Evolutionary conservation across 2,797 vertebrate genomes (phyloP).

Genomic region (Onychomys torridus): DNA sequence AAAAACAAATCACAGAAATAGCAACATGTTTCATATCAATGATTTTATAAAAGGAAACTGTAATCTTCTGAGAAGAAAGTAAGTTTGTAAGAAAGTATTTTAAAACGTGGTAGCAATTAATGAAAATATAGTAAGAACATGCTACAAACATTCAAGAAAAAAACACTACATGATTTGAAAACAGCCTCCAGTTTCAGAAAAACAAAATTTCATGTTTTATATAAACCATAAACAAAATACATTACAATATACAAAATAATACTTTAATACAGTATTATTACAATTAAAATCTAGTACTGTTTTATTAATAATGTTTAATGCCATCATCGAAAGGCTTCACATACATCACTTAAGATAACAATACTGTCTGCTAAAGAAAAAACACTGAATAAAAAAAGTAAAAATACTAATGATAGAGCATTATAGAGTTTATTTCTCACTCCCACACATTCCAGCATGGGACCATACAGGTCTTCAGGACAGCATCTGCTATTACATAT

Average conservation of each 20-base stretch:
- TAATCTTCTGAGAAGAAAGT: constrained; percentile 25
- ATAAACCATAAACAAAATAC: not conserved
- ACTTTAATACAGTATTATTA: not conserved
- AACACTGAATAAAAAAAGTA: not conserved
- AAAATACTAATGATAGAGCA: not conserved
- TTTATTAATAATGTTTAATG: not conserved
- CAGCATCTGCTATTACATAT: not conserved
- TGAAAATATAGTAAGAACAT: constrained; percentile 54
- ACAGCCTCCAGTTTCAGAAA: not conserved
- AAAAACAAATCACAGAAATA: constrained; percentile 28
- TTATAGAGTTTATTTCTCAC: not conserved
- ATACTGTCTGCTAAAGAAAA: not conserved
- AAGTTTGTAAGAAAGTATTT: not conserved
- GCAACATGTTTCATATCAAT: not conserved
- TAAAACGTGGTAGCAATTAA: constrained; percentile 47
- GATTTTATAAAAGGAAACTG: not conserved
- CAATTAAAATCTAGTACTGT: not conserved
- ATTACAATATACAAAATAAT: not conserved
- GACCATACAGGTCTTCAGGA: not conserved
- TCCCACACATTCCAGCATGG: not conserved
- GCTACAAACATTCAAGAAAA: constrained; percentile 46
- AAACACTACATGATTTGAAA: constrained; percentile 41
- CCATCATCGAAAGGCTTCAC: not conserved
- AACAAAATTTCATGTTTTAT: constrained; percentile 12
- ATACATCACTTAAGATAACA: not conserved